These are phyloP conservation scores for Mohoua ochrocephala DNA, from an alignment of 2,113 vertebrate genomes.

Conservation along the genomic window DNA sequence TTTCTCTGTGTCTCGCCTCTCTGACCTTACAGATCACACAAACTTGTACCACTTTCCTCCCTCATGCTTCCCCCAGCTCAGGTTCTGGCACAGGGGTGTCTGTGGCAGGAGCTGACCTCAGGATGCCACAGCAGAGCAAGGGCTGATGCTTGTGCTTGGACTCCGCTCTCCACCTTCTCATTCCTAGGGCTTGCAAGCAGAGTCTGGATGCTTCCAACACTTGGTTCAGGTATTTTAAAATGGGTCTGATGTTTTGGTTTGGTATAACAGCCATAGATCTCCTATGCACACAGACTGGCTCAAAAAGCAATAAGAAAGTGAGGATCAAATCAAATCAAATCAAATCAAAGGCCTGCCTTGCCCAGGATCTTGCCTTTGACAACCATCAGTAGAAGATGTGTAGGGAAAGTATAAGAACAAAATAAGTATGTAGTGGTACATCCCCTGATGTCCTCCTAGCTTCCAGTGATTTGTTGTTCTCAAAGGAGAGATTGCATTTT, in stretches of 20 bases:
- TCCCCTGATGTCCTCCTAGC: not conserved
- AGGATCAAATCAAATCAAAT: not conserved
- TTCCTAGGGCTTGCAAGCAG: not conserved
- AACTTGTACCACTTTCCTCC: not conserved
- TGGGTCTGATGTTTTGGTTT: not conserved
- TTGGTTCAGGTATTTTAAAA: not conserved
- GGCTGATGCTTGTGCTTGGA: accelerated
- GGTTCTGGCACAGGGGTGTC: not conserved
- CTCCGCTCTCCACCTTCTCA: not conserved
- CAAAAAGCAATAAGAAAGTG: not conserved
- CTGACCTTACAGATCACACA: not conserved
- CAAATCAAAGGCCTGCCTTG: not conserved
- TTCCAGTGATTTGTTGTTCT: not conserved
- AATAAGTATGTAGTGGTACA: not conserved
- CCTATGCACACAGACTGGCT: not conserved
- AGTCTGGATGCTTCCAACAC: not conserved
- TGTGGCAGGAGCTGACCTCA: not conserved
- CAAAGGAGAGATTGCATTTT: not conserved
- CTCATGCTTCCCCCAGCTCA: not conserved
- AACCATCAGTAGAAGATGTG: not conserved
- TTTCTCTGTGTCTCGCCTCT: not conserved
- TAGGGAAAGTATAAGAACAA: not conserved
- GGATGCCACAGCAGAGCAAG: not conserved
- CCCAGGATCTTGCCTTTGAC: not conserved
- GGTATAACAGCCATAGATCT: not conserved